phyloP scores from a whole-genome alignment of 1,140 invertebrate species.

The Drosophila sp. region DNA sequence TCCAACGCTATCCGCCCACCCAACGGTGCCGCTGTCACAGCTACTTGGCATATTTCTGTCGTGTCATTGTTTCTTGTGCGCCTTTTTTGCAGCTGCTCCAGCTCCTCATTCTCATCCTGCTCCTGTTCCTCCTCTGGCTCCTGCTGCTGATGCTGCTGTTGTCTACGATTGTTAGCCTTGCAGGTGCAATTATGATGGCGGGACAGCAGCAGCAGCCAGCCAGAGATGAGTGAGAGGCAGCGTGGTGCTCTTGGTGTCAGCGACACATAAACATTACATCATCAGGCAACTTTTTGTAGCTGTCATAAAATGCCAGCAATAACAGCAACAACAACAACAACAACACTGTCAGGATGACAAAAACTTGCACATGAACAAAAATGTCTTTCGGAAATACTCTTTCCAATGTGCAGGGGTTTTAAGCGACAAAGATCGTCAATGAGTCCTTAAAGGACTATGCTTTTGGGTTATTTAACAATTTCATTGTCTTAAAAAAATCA shows the following conservation, averaged over 20 bases:
- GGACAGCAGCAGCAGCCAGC: conserved; percentile 36
- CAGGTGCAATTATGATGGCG: conserved; percentile 76
- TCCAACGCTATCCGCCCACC: not conserved
- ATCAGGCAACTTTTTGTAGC: conserved; percentile 79
- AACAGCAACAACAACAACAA: conserved; percentile 22
- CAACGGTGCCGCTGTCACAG: conserved; percentile 32
- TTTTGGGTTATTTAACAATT: no score
- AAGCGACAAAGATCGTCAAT: not conserved
- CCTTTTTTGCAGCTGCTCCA: conserved; percentile 60
- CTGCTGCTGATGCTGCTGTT: conserved; percentile 15
- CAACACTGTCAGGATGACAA: conserved; percentile 4
- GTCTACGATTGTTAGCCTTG: conserved; percentile 74
- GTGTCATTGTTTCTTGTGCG: conserved; percentile 74
- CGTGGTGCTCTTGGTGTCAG: conserved; percentile 56
- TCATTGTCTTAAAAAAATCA: no score
- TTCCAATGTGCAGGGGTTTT: not conserved
- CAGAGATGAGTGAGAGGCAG: conserved; percentile 12
- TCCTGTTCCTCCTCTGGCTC: not conserved
- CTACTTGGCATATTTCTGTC: conserved; percentile 78
- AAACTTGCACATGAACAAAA: conserved; percentile 7
- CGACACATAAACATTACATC: conserved; percentile 79
- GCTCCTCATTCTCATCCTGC: conserved; percentile 22
- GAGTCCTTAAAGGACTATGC: no score
- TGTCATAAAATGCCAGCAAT: conserved; percentile 70
- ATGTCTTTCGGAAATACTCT: not conserved